Evolutionary conservation across 2,797 vertebrate genomes (phyloP).

Genomic region (Halcyon badia): DNA sequence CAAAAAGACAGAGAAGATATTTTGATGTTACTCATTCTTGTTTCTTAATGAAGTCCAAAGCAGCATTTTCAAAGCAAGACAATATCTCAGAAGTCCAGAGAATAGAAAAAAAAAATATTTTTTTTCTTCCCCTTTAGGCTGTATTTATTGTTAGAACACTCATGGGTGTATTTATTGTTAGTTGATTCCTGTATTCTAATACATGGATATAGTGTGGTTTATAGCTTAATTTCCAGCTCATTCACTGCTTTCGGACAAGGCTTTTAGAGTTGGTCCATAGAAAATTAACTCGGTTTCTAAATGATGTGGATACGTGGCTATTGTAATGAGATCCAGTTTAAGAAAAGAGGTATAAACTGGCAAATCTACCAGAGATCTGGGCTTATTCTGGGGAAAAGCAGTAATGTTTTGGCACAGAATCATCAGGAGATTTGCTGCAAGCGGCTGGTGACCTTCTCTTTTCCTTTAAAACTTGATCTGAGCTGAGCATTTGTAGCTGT

Average conservation of each 20-base stretch:
- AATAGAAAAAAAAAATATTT: accelerated
- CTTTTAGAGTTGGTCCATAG: neutral
- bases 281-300: neutral
- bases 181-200: neutral
- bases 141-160: neutral
- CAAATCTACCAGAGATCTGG: neutral
- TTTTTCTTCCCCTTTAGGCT: neutral
- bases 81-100: neutral
- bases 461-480: neutral
- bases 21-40: neutral
- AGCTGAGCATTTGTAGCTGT: neutral
- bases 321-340: neutral
- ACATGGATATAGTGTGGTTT: neutral
- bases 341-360: neutral
- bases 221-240: neutral
- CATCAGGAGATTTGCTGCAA: neutral
- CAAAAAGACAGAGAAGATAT: neutral
- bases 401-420: neutral
- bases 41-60: neutral
- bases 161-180: neutral
- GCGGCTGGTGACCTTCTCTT: neutral
- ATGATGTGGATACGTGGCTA: accelerated
- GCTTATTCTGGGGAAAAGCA: neutral
- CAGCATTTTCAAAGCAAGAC: neutral
- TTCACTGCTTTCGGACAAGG: neutral